Evolutionary conservation across 2,888 invertebrate species (phyloP).

Genomic region (Clistopyga incitator): DNA sequence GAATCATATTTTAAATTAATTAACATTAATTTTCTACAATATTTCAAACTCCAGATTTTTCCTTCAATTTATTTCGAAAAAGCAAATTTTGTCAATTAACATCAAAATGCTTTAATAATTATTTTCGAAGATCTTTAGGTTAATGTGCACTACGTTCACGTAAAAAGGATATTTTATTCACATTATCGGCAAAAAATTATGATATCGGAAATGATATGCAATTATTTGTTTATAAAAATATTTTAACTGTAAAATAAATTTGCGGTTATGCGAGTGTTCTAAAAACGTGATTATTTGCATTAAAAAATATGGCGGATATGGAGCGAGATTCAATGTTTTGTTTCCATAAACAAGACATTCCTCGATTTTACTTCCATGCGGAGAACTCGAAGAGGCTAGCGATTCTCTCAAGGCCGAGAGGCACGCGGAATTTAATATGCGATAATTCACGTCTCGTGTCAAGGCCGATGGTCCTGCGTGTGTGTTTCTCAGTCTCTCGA

Average conservation of each 20-base stretch:
- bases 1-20: background rate
- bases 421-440: constrained; percentile 13
- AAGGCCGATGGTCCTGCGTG: constrained; percentile 61
- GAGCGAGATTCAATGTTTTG: background rate
- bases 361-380: background rate
- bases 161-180: too few species aligned
- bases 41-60: background rate
- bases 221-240: too few species aligned
- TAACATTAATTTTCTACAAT: background rate
- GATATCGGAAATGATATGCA: too few species aligned
- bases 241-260: too few species aligned
- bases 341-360: constrained; percentile 6
- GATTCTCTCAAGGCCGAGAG: background rate
- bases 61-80: background rate
- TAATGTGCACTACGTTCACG: too few species aligned
- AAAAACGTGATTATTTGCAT: too few species aligned
- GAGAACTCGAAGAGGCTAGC: background rate
- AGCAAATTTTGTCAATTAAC: background rate
- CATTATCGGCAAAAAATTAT: too few species aligned
- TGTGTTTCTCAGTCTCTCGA: constrained; percentile 23
- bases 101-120: background rate
- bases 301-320: too few species aligned
- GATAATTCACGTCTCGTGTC: constrained; percentile 60
- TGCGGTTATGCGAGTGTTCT: too few species aligned
- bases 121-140: background rate